Base-by-base conservation (phyloP, 1,140 invertebrate species). In the Calliopsis andreniformis region DNA sequence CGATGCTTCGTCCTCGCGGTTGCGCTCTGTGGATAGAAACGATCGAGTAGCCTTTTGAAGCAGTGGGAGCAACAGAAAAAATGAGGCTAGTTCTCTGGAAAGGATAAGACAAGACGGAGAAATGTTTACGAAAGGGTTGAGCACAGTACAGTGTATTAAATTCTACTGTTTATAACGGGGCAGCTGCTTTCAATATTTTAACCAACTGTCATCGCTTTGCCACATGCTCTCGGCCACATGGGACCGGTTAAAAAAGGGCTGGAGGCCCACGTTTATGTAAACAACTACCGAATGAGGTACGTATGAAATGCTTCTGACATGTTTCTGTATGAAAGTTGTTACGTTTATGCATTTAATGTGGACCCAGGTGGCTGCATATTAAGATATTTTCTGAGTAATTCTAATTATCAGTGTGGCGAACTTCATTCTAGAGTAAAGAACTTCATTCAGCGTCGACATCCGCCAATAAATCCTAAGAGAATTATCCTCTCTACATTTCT, bases 131-230 rank as follows among this genome's bases (percentile, higher is more conserved):
- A 39, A 39, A 39, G 30, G 49, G 47, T 49, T 47, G n/a, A 42
- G 42, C 30, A 56, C 14, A 43, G 35, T 55, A 35, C 5, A 30
- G 6, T 3, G 5, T 49, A 68, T 68, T 58, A 76, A 76, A 76
- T 47, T 12, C 18, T 43, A 49, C 45, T 73, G 80, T 80, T 82
- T 82, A 78, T 32, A 49, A 61, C 42, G 49, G 12, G 51, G 43
- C 80, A 82, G 79, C 80, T 81, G 80, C 67, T 43, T 25, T 25
- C 73, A 49, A 82, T 82, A 78, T 78, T 80, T 81, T 62, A 77
- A 71, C 78, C 43, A 66, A 53, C 53, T 45, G 42, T 62, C 55
- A 25, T 62, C 49, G 39, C 63, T 23, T 30, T n/a, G 61, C 47
- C 63, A 81, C 63, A 49, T 81, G 79, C 71, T 67, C 45, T 35